phyloP scores from a whole-genome alignment of 2,888 invertebrate species.

The Leucania comma region DNA sequence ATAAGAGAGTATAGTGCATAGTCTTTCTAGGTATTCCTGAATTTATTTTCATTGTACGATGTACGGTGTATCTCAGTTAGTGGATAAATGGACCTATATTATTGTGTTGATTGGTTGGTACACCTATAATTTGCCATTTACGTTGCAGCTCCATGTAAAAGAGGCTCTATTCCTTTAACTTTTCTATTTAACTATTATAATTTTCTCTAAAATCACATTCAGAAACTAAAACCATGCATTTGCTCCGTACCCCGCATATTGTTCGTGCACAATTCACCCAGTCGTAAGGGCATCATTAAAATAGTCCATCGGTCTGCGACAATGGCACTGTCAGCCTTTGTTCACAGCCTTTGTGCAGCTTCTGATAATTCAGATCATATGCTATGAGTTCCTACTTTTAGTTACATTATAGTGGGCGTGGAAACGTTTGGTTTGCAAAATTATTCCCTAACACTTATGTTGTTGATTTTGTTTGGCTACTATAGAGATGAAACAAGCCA shows the following conservation, averaged over 20 bases:
- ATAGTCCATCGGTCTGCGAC: constrained; percentile 56
- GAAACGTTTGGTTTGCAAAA: background rate
- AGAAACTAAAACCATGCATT: constrained; percentile 13
- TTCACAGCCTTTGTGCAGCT: constrained; percentile 55
- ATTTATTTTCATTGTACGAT: too few species aligned
- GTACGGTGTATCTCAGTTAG: too few species aligned
- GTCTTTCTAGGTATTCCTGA: too few species aligned
- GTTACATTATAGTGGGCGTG: background rate
- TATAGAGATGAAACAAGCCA: too few species aligned
- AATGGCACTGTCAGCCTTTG: constrained; percentile 60
- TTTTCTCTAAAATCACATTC: background rate
- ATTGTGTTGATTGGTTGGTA: too few species aligned
- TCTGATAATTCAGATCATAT: constrained; percentile 63
- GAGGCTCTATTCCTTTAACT: too few species aligned
- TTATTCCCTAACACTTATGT: background rate
- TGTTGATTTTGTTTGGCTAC: background rate
- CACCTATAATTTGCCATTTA: background rate
- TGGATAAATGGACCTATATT: too few species aligned
- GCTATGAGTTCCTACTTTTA: constrained; percentile 24
- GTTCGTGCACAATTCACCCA: constrained; percentile 22
- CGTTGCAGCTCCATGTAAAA: too few species aligned
- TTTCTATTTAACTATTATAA: background rate
- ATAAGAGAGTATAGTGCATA: too few species aligned
- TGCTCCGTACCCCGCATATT: constrained; percentile 12
- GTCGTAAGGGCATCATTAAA: constrained; percentile 61